Conservation (phyloP, 2,113 vertebrate species). For the Paedocypris sp. region DNA sequence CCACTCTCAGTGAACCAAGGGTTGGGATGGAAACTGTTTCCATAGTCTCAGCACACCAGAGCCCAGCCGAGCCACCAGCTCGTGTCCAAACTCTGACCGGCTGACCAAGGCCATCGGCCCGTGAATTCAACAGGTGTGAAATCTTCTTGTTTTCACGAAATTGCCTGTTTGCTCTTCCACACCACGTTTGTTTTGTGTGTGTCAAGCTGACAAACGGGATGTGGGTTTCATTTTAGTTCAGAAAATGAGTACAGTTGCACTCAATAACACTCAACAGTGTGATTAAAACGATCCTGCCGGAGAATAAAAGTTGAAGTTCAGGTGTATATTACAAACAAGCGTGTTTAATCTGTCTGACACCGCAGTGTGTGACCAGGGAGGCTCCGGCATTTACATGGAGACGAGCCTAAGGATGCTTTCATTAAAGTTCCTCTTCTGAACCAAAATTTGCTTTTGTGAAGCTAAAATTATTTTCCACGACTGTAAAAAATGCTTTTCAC, state of each 20-base stretch:
- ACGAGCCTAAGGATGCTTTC: too few species aligned
- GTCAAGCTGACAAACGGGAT: too few species aligned
- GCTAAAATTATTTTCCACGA: too few species aligned
- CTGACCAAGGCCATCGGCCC: constrained; percentile 54
- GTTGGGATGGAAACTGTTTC: constrained; percentile 32
- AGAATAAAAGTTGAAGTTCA: too few species aligned
- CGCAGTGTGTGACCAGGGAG: constrained; percentile 28
- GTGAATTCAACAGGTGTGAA: constrained; percentile 50
- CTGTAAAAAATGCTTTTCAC: too few species aligned
- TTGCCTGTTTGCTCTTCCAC: not conserved
- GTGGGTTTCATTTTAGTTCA: too few species aligned
- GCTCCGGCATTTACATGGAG: not conserved
- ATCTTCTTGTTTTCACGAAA: constrained; percentile 13
- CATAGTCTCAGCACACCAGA: constrained; percentile 41
- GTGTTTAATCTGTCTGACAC: constrained; percentile 22
- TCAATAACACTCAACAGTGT: too few species aligned
- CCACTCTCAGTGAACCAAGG: constrained; percentile 19
- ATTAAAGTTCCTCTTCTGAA: too few species aligned
- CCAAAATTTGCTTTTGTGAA: too few species aligned
- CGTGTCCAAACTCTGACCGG: constrained; percentile 12
- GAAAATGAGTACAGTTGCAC: too few species aligned
- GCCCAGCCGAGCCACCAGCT: constrained; percentile 36
- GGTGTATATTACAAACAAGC: constrained; percentile 14
- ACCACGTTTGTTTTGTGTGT: not conserved
- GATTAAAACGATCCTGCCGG: not conserved